Evolutionary conservation across 2,797 vertebrate genomes (phyloP).

Genomic region (Poecile montanus): DNA sequence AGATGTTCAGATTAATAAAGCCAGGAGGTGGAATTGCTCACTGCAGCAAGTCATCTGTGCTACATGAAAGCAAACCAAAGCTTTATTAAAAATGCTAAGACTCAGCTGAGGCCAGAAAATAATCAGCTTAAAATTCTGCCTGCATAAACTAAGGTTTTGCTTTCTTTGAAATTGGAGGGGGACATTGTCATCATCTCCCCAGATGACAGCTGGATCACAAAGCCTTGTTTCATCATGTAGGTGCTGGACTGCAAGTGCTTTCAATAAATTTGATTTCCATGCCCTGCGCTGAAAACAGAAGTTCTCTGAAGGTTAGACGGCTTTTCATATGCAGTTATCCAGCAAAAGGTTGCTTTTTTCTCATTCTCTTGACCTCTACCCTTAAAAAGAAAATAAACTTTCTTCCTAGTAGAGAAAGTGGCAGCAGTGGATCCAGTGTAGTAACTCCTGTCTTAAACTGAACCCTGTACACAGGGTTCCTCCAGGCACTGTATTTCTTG

Average conservation of each 20-base stretch:
- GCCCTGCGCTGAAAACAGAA: not conserved
- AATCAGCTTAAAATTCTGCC: conserved; percentile 49
- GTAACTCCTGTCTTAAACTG: not conserved
- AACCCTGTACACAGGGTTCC: rapidly evolving
- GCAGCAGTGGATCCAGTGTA: not conserved
- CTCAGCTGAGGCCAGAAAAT: conserved; percentile 3
- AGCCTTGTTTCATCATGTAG: not conserved
- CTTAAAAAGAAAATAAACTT: not conserved
- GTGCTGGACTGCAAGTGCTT: not conserved
- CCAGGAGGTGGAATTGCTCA: not conserved
- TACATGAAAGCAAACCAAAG: not conserved
- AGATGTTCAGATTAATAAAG: not conserved
- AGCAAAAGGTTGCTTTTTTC: not conserved
- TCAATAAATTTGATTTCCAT: not conserved
- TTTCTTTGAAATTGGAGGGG: not conserved
- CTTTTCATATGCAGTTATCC: not conserved
- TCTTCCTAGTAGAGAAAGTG: not conserved
- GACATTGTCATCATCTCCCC: not conserved
- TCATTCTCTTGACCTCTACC: not conserved
- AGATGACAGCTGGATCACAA: not conserved
- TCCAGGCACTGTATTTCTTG: not conserved
- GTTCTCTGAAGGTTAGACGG: not conserved
- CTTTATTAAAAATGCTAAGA: conserved; percentile 19
- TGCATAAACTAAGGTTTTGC: not conserved
- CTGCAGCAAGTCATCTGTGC: not conserved